These are phyloP conservation scores for Cettia cetti DNA, from an alignment of 2,113 vertebrate genomes.

Conservation along the genomic window DNA sequence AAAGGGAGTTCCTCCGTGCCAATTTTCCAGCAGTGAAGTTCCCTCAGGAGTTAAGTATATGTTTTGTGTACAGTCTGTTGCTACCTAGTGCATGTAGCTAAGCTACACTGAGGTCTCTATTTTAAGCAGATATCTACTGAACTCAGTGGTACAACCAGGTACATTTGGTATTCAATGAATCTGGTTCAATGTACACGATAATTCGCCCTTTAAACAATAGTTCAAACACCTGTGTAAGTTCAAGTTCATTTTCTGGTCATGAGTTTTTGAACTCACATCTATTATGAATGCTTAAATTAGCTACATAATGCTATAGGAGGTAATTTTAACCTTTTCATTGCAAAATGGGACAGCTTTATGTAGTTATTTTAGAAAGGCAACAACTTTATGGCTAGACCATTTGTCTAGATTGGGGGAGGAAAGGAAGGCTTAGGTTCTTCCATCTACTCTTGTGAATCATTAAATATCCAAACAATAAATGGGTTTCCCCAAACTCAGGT, in stretches of 20 bases:
- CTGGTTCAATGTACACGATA: not conserved
- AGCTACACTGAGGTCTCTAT: not conserved
- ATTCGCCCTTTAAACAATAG: not conserved
- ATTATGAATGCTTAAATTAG: not conserved
- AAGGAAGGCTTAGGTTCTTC: not conserved
- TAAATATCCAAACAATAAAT: not conserved
- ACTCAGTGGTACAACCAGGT: not conserved
- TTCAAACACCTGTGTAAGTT: not conserved
- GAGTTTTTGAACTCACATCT: not conserved
- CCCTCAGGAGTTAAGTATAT: not conserved
- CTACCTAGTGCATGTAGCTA: not conserved
- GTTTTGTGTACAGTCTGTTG: constrained; percentile 47
- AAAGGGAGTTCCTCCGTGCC: not conserved
- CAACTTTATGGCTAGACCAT: not conserved
- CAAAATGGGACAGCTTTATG: not conserved
- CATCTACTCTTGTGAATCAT: not conserved
- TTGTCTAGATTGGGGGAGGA: not conserved
- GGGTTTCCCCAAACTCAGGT: not conserved
- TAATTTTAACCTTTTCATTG: not conserved
- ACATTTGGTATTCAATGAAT: not conserved
- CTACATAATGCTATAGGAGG: not conserved
- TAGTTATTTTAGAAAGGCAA: not conserved
- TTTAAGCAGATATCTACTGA: not conserved
- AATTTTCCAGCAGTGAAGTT: not conserved
- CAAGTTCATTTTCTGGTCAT: not conserved